Evolutionary conservation across 2,888 invertebrate genomes (phyloP).

Genomic region (Ferrisia virgata): DNA sequence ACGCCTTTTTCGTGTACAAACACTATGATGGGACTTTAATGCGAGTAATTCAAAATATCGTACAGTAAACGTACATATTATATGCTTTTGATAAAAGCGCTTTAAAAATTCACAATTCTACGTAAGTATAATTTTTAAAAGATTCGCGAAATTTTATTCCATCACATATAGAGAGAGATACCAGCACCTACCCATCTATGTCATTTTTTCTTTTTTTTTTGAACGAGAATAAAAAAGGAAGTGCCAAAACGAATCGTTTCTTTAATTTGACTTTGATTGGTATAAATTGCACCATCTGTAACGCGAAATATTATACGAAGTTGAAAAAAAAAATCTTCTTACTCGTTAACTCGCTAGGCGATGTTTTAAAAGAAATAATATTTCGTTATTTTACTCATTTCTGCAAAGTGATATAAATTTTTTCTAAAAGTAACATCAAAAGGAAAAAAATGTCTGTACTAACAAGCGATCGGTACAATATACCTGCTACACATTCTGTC

Average conservation of each 20-base stretch:
- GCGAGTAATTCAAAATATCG: not conserved
- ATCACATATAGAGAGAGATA: not conserved
- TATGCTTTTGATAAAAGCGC: not conserved
- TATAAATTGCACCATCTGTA: not conserved
- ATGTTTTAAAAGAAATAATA: not conserved
- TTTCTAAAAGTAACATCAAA: not conserved
- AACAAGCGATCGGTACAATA: too few species aligned
- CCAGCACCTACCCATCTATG: too few species aligned
- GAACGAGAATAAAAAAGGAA: not conserved
- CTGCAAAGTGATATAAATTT: not conserved
- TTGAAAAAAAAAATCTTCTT: not conserved
- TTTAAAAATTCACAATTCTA: not conserved
- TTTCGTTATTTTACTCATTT: not conserved
- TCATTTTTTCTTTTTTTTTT: too few species aligned
- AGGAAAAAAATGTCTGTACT: too few species aligned
- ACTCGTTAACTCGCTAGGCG: not conserved
- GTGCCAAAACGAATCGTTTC: not conserved
- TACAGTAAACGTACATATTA: too few species aligned
- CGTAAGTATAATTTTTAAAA: not conserved
- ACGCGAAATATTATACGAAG: not conserved
- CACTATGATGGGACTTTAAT: not conserved
- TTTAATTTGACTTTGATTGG: not conserved
- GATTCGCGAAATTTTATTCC: too few species aligned
- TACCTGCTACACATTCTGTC: too few species aligned
- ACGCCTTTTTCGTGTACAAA: conserved; percentile 18